phyloP scores from a whole-genome alignment of 2,888 invertebrate species.

The Troglohyphantes excavatus region DNA sequence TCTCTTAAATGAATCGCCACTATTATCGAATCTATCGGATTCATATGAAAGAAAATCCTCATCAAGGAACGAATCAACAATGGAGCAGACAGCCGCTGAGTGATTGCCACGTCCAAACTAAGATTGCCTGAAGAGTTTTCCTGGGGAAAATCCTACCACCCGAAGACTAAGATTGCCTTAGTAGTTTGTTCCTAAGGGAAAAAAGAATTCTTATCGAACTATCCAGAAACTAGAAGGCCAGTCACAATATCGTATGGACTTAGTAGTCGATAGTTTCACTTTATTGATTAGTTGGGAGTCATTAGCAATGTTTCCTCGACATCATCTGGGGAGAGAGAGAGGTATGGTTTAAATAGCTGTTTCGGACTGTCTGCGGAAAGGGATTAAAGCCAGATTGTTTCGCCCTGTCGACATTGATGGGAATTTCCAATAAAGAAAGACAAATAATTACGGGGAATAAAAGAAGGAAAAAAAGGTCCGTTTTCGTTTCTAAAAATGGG shows the following conservation, averaged over 20 bases:
- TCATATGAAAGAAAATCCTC: no score
- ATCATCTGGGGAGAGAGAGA: not conserved
- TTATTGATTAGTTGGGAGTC: conserved; percentile 49
- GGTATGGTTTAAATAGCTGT: not conserved
- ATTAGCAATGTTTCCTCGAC: conserved; percentile 45
- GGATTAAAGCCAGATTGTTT: no score
- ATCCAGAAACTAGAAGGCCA: conserved; percentile 10
- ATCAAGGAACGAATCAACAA: no score
- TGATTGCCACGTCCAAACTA: not conserved
- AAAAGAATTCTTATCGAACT: conserved; percentile 49
- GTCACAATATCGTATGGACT: conserved; percentile 8
- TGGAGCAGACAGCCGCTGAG: not conserved
- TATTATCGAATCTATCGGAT: no score
- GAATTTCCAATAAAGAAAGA: not conserved
- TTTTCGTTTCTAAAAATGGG: not conserved
- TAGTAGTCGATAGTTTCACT: conserved; percentile 23
- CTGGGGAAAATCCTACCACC: not conserved
- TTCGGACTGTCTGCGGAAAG: no score
- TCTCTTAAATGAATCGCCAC: no score
- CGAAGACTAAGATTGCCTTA: no score
- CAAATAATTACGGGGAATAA: not conserved
- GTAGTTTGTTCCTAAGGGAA: not conserved
- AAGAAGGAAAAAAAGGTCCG: not conserved
- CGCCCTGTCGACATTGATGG: not conserved
- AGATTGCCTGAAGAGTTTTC: conserved; percentile 17